Conservation (phyloP, 2,888 invertebrate species). For the Lycia hirtaria region DNA sequence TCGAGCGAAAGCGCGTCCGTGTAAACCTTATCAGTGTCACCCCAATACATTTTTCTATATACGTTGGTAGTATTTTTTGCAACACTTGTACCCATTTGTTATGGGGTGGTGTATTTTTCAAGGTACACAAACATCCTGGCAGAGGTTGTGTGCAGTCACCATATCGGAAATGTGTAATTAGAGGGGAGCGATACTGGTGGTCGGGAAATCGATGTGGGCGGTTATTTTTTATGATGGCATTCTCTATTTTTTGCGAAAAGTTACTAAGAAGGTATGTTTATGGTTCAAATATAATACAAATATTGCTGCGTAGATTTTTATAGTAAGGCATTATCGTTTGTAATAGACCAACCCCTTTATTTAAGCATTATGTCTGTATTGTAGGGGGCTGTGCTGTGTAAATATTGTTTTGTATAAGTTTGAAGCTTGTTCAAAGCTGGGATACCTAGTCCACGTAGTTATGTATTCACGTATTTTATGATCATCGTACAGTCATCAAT, state of each 20-base stretch:
- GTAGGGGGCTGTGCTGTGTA: too few relatives aligned
- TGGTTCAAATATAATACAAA: not conserved
- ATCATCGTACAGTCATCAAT: constrained; percentile 46
- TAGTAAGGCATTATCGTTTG: too few relatives aligned
- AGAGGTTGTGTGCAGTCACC: constrained; percentile 31
- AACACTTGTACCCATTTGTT: constrained; percentile 32
- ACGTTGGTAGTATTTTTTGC: constrained; percentile 26
- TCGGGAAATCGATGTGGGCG: constrained; percentile 12
- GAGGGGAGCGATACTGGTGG: constrained; percentile 25
- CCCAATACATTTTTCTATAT: constrained; percentile 13
- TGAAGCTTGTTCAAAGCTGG: too few relatives aligned
- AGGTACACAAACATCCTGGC: constrained; percentile 33
- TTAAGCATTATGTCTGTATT: too few relatives aligned
- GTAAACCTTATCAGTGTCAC: not conserved
- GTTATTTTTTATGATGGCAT: not conserved
- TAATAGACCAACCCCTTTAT: too few relatives aligned
- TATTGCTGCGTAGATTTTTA: not conserved
- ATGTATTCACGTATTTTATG: constrained; percentile 1
- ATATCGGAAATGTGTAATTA: constrained; percentile 31
- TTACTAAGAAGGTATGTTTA: not conserved
- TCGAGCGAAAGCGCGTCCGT: constrained; percentile 11
- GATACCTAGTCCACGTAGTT: too few relatives aligned
- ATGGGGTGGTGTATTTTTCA: constrained; percentile 31
- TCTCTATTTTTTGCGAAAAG: not conserved
- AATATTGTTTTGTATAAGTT: too few relatives aligned